Base-by-base conservation (phyloP, 1,140 invertebrate genomes). In the Euura saliciscinereae region DNA sequence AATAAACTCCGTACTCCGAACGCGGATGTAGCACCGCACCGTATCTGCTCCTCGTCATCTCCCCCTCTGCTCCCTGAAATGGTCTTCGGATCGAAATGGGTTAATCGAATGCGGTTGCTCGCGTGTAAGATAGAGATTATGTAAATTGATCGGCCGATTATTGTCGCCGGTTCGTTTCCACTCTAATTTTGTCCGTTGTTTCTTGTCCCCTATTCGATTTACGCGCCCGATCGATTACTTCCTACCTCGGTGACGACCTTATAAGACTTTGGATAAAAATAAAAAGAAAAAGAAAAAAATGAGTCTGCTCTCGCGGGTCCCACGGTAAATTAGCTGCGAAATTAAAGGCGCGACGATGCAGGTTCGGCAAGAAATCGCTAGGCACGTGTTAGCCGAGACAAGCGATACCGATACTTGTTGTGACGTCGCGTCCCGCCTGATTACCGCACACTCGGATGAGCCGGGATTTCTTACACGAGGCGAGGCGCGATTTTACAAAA, bases 101-200 rank as follows among this genome's bases (percentile, higher is more conserved):
- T 59, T 59, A 59, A 59, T 59, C 51, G 51, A 59, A 59, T 59
- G 51, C 51, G 51, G 51, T 59, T 59, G 51, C 51, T n/a, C 51
- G 51, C 51, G 10, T 59, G 51, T 59, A 59, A 59, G 51, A 59
- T 59, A 59, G 51, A 59, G 51, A 8, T 59, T 59, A 59, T 59
- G 51, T 59, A 59, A 59, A 59, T 59, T 59, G 51, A 59, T 59
- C 51, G 51, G 51, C 8, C 13, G 51, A 59, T 59, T 59, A 59
- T 59, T 59, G 51, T 59, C 51, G 51, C 51, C 51, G 51, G 51
- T 59, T 11, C 5, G 7, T 51, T 59, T 59, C 28, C 28, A 28
- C 28, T 28, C 28, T 28, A 28, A 28, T 28, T 28, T 59, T 59
- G 3, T 59, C 51, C 51, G 51, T 59, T 8, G 8, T 2, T n/a